Conservation (phyloP, 2,797 vertebrate species). For the Phrynocephalus vlangalii region DNA sequence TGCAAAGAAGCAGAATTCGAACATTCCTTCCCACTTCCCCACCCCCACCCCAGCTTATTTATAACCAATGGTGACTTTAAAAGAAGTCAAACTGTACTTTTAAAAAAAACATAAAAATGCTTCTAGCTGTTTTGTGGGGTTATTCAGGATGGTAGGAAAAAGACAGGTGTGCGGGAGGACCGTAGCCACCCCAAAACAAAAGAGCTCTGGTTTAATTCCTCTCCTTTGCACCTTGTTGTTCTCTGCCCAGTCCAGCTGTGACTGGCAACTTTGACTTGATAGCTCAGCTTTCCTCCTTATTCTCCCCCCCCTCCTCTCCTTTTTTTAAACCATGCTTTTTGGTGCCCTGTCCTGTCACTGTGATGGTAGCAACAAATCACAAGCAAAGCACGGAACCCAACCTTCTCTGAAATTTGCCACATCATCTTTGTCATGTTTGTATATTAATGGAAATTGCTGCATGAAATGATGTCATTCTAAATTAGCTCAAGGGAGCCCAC, state of each 20-base stretch:
- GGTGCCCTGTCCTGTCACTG: conserved; percentile 74
- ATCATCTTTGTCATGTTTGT: neutral
- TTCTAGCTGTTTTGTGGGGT: conserved; percentile 35
- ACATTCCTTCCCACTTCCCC: conserved; percentile 47
- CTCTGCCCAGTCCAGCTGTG: conserved; percentile 82
- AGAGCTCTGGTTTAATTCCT: conserved; percentile 79
- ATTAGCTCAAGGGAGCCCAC: neutral
- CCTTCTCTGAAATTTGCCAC: conserved; percentile 55
- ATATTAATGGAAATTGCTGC: conserved; percentile 4
- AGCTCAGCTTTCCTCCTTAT: conserved; percentile 83
- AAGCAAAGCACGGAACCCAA: conserved; percentile 68
- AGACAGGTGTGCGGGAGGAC: conserved; percentile 57
- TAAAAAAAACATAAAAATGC: neutral
- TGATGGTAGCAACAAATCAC: conserved; percentile 65
- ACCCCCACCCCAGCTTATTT: conserved; percentile 2
- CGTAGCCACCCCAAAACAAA: conserved; percentile 63
- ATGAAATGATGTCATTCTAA: conserved; percentile 16
- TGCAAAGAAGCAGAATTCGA: conserved; percentile 89
- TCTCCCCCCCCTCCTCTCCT: conserved; percentile 67
- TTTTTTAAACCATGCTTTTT: conserved; percentile 68
- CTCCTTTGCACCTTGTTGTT: conserved; percentile 90
- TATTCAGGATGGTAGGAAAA: conserved; percentile 55
- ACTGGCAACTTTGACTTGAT: conserved; percentile 86
- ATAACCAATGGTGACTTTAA: conserved; percentile 29
- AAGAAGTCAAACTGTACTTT: conserved; percentile 7